Percentiles rank a stretch among this genome's conserved stretches.
phyloP scores from a whole-genome alignment of 2,113 vertebrate species.

The Notothenia coriiceps region DNA sequence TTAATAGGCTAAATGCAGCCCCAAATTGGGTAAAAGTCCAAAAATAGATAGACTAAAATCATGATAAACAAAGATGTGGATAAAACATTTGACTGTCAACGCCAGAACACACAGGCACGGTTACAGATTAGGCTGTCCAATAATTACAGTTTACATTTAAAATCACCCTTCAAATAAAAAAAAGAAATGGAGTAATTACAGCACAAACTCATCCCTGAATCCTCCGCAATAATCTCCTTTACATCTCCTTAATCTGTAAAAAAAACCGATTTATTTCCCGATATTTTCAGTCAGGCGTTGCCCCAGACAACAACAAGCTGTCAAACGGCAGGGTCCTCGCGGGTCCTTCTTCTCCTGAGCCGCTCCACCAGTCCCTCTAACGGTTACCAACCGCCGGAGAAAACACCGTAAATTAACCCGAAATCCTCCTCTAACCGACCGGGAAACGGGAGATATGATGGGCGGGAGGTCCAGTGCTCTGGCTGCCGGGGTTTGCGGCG shows the following conservation, averaged over 20 bases:
- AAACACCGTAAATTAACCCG: background rate
- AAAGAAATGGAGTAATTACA: no score
- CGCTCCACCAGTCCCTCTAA: conserved; percentile 10
- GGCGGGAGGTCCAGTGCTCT: conserved; percentile 89
- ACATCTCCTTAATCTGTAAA: background rate
- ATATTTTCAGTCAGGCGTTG: conserved; percentile 58
- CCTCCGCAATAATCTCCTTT: no score
- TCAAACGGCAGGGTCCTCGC: conserved; percentile 46
- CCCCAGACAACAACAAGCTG: background rate
- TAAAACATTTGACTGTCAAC: no score
- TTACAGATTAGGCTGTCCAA: no score
- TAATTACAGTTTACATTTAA: no score
- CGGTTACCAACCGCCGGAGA: background rate
- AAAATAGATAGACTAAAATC: no score
- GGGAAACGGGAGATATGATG: conserved; percentile 80
- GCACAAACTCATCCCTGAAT: no score
- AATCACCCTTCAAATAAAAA: no score
- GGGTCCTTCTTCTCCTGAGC: conserved; percentile 63
- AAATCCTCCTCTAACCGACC: background rate
- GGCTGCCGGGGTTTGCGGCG: conserved; percentile 93
- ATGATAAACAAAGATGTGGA: no score
- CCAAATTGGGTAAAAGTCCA: no score
- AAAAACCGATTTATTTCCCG: background rate
- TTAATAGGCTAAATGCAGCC: no score
- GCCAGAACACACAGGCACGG: no score